Conservation (phyloP, 2,888 invertebrate species). For the Eristalis tenax region DNA sequence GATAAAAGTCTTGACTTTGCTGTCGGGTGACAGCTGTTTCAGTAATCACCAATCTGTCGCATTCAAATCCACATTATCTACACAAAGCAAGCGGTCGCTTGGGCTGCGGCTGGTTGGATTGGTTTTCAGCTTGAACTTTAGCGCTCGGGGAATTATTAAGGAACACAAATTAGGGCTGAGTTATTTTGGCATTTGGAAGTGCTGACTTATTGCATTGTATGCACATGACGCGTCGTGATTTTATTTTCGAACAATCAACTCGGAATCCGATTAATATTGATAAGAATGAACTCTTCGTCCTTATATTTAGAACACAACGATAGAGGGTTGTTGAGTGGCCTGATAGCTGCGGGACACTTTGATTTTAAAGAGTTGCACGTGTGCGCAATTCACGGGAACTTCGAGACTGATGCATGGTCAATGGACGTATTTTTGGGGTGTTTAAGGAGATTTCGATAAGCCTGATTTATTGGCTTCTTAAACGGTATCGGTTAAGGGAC, state of each 20-base stretch:
- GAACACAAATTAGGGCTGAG: background rate
- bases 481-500: background rate
- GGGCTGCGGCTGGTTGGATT: background rate
- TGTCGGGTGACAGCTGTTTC: background rate
- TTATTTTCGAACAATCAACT: background rate
- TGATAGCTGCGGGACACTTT: background rate
- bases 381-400: background rate
- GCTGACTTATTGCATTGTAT: background rate
- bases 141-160: background rate
- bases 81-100: background rate
- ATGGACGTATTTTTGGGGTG: background rate
- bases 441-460: background rate
- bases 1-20: slow-evolving; percentile 8
- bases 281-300: background rate
- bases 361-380: background rate
- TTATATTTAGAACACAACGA: background rate
- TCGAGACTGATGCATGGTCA: background rate
- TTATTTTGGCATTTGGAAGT: background rate
- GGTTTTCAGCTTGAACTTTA: background rate
- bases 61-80: background rate
- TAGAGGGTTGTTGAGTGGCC: background rate
- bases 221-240: background rate
- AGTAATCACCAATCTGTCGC: slow-evolving; percentile 21
- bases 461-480: background rate
- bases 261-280: background rate